A percentile compares a stretch with the other conserved stretches of the same genome.
These are phyloP conservation scores for Halcyon badia DNA, from an alignment of 2,797 vertebrate genomes.

Conservation along the genomic window DNA sequence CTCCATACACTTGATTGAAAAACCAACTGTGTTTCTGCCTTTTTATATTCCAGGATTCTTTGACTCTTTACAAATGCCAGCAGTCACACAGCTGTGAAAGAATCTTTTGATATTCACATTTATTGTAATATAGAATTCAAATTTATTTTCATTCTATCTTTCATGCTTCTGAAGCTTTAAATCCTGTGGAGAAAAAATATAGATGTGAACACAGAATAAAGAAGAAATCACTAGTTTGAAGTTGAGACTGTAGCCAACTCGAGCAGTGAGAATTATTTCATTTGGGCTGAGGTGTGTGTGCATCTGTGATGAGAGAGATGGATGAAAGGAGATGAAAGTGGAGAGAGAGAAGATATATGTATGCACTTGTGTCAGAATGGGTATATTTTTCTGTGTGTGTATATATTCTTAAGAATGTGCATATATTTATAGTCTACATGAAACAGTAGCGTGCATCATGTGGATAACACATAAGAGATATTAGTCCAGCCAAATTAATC, in stretches of 20 bases:
- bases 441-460: neutral
- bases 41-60: constrained; percentile 63
- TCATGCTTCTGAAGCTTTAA: constrained; percentile 70
- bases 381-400: neutral
- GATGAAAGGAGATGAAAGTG: neutral
- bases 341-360: neutral
- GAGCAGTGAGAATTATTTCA: constrained; percentile 46
- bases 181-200: constrained; percentile 60
- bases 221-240: constrained; percentile 58
- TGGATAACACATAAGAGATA: neutral
- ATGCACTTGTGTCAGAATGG: neutral
- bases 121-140: constrained; percentile 74
- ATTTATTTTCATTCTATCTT: constrained; percentile 72
- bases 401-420: neutral
- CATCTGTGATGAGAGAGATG: constrained; percentile 20
- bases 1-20: constrained; percentile 25
- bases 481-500: neutral
- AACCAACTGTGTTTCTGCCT: constrained; percentile 52
- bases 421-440: neutral
- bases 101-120: constrained; percentile 73
- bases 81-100: constrained; percentile 63
- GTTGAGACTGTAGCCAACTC: constrained; percentile 46
- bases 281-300: constrained; percentile 49
- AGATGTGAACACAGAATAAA: constrained; percentile 50
- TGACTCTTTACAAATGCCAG: constrained; percentile 69